Evolutionary conservation across 2,888 invertebrate species (phyloP).

Genomic region (Apoda limacodes): DNA sequence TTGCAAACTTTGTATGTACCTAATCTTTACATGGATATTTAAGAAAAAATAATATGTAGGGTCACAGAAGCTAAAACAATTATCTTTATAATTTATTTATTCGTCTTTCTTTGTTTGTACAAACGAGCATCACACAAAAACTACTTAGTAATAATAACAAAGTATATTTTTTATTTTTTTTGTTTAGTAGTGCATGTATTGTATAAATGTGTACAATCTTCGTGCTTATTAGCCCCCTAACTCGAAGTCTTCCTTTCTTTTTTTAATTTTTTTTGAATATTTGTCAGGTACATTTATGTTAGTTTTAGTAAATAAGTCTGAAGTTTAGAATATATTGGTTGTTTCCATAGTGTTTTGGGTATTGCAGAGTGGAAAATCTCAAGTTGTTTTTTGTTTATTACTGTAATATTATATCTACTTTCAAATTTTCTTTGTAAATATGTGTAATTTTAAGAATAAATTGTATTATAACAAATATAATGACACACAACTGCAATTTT

Average conservation of each 20-base stretch:
- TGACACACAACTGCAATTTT: slow-evolving; percentile 40
- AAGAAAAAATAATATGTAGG: too few species aligned
- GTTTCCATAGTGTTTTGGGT: slow-evolving; percentile 33
- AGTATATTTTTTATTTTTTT: slow-evolving; percentile 28
- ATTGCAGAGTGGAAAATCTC: slow-evolving; percentile 47
- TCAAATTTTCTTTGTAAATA: slow-evolving; percentile 54
- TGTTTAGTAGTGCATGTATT: too few species aligned
- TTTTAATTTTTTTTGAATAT: slow-evolving; percentile 20
- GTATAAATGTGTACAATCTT: too few species aligned
- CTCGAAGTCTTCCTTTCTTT: slow-evolving; percentile 45
- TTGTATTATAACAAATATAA: slow-evolving; percentile 66
- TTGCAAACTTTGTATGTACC: too few species aligned
- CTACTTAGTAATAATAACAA: slow-evolving; percentile 25
- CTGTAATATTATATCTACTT: slow-evolving; percentile 55
- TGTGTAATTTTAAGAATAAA: slow-evolving; percentile 55
- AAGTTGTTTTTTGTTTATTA: slow-evolving; percentile 58
- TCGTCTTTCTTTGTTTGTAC: too few species aligned
- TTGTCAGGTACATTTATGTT: too few species aligned
- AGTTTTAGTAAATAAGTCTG: slow-evolving; percentile 23
- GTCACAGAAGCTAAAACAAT: too few species aligned
- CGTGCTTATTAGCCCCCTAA: too few species aligned
- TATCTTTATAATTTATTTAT: too few species aligned
- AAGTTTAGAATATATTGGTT: slow-evolving; percentile 38
- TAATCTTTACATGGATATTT: too few species aligned
- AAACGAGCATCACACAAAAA: background rate